Base-by-base conservation (phyloP, 2,888 invertebrate genomes). In the Trichacis sp. region DNA sequence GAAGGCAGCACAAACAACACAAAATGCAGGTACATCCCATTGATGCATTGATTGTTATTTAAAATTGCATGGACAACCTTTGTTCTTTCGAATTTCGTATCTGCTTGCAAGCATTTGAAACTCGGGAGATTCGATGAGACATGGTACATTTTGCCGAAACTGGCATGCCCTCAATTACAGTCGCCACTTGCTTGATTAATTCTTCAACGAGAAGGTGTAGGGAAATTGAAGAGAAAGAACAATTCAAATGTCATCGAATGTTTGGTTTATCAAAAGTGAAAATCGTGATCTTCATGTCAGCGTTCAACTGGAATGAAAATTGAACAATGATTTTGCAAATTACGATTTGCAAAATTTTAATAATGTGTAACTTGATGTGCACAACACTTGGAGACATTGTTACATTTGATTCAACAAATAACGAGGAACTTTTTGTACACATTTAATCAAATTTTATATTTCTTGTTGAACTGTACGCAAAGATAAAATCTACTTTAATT, bases 1-100 rank as follows among this genome's bases (percentile, higher is more conserved):
- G 38, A 71, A 76, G 57, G 71, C 74, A 56, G 68, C 76, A 50
- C 79, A 74, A 75, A 73, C 78, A 72, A 77, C 79, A 73, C 81
- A 78, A 75, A 80, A 81, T 62, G 70, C 81, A 82, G 83, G 83
- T 83, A 82, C 68, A 70, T 19, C 1, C 11, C 6, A 45, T 19
- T n/a, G 2, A 18, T 19, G n/a, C 6, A 6, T 45, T 5, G 1
- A 19, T 11, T 2, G 11, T 11, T 19, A 3, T 45, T 45, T 1
- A 45, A 64, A 53, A 55, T 38, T 54, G 11, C 47, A 55, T 53
- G 51, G 40, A 48, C 12, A 12, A 38, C 42, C 38, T 42, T 18
- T 43, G 33, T 33, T 29, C 14, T 19, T 46, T 29, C 24, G 19
- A 47, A 51, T 58, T 53, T n/a, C 43, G 42, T 43, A 14, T 57